Conservation (phyloP, 2,113 vertebrate genomes). For the Nibea albiflora region DNA sequence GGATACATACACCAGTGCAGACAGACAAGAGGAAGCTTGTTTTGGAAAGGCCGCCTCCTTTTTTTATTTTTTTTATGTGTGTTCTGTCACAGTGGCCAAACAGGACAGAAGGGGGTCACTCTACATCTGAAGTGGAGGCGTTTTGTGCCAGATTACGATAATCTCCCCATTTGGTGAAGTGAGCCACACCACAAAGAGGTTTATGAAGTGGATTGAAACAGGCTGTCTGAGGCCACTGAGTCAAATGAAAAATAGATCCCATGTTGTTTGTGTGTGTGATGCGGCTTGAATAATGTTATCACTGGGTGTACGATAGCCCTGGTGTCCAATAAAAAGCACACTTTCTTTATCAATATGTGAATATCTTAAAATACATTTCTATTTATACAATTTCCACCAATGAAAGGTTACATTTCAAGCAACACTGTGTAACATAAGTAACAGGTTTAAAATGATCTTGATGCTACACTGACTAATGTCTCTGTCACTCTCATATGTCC, state of each 20-base stretch:
- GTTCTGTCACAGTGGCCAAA: constrained; percentile 35
- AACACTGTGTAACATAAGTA: too few relatives aligned
- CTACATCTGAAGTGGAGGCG: constrained; percentile 64
- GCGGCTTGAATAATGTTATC: constrained; percentile 3
- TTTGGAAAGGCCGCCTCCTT: constrained; percentile 21
- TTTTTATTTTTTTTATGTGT: not conserved
- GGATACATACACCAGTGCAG: constrained; percentile 26
- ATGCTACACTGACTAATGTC: too few relatives aligned
- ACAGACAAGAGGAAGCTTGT: constrained; percentile 36
- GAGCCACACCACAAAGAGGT: constrained; percentile 62
- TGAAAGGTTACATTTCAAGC: not conserved
- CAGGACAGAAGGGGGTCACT: constrained; percentile 40
- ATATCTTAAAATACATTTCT: not conserved
- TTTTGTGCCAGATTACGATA: constrained; percentile 73
- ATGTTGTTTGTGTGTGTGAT: constrained; percentile 1
- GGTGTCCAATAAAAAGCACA: not conserved
- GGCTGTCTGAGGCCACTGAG: constrained; percentile 25
- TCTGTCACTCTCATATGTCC: too few relatives aligned
- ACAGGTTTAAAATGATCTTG: too few relatives aligned
- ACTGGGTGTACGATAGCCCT: not conserved
- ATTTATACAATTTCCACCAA: too few relatives aligned
- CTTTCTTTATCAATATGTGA: not conserved
- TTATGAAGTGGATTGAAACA: constrained; percentile 60
- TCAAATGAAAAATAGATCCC: constrained; percentile 41
- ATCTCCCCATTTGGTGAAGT: constrained; percentile 70